phyloP scores from a whole-genome alignment of 2,797 vertebrate genomes.

The Enteromius paludinosus region DNA sequence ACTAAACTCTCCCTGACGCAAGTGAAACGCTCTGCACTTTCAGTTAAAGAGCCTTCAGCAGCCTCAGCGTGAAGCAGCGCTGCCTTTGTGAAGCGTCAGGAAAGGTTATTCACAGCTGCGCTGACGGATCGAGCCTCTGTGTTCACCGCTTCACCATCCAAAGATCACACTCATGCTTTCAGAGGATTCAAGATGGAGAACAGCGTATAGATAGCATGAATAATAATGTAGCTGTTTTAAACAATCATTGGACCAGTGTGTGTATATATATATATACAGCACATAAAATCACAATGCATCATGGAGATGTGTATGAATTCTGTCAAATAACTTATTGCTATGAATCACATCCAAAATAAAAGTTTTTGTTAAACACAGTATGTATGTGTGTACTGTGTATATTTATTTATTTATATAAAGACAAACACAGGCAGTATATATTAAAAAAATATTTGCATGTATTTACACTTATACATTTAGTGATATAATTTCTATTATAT shows the following conservation, averaged over 20 bases:
- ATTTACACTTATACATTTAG: too few relatives aligned
- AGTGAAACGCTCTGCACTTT: conserved; percentile 22
- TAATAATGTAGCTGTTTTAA: background rate
- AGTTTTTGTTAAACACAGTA: too few relatives aligned
- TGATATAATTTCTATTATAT: too few relatives aligned
- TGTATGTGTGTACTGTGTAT: too few relatives aligned
- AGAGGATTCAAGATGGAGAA: too few relatives aligned
- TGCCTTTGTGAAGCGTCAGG: conserved; percentile 31
- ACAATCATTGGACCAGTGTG: background rate
- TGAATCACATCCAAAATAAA: too few relatives aligned
- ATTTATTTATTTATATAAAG: too few relatives aligned
- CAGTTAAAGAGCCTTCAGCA: conserved; percentile 42
- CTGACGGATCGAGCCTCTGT: conserved; percentile 12
- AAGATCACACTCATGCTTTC: background rate
- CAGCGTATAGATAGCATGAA: background rate
- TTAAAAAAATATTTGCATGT: too few relatives aligned
- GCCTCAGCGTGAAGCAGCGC: conserved; percentile 24
- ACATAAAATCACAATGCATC: too few relatives aligned
- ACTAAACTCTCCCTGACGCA: background rate
- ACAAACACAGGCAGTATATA: too few relatives aligned
- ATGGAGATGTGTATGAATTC: too few relatives aligned
- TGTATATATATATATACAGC: background rate
- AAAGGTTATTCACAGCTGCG: conserved; percentile 49
- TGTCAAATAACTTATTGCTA: too few relatives aligned
- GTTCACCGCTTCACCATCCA: background rate